Evolutionary conservation across 2,113 vertebrate species (phyloP).

Genomic region (Tylochromis polylepis): DNA sequence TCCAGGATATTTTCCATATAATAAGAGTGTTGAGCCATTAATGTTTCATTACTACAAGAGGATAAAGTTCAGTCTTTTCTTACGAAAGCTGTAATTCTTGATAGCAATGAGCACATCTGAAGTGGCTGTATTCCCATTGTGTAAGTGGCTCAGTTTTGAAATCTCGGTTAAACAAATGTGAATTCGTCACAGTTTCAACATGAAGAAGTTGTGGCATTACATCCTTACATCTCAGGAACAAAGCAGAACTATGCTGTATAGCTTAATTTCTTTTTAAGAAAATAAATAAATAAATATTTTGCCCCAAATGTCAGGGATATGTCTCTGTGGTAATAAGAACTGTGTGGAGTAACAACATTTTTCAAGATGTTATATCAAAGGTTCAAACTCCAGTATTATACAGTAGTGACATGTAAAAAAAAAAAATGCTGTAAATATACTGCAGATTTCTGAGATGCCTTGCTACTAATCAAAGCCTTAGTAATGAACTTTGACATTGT

Average conservation of each 20-base stretch:
- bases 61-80: slow-evolving; percentile 50
- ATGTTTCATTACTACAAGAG: slow-evolving; percentile 30
- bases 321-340: background rate
- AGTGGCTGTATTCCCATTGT: slow-evolving; percentile 20
- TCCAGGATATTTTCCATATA: slow-evolving; percentile 15
- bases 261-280: background rate
- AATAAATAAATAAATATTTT: background rate
- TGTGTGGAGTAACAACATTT: background rate
- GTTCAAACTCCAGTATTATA: background rate
- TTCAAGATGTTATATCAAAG: background rate
- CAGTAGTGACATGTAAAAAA: background rate
- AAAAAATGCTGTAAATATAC: background rate
- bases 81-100: slow-evolving; percentile 42
- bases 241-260: background rate
- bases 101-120: slow-evolving; percentile 49
- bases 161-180: background rate
- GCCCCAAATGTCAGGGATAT: background rate
- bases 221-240: background rate
- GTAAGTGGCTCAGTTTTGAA: background rate
- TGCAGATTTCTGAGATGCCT: background rate
- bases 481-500: background rate
- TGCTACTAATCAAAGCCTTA: background rate
- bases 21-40: slow-evolving; percentile 4
- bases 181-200: background rate
- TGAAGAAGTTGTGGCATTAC: background rate